Percentiles rank a stretch among this genome's conserved stretches.
Conservation (phyloP, 2,797 vertebrate genomes). For the Acanthornis magna region DNA sequence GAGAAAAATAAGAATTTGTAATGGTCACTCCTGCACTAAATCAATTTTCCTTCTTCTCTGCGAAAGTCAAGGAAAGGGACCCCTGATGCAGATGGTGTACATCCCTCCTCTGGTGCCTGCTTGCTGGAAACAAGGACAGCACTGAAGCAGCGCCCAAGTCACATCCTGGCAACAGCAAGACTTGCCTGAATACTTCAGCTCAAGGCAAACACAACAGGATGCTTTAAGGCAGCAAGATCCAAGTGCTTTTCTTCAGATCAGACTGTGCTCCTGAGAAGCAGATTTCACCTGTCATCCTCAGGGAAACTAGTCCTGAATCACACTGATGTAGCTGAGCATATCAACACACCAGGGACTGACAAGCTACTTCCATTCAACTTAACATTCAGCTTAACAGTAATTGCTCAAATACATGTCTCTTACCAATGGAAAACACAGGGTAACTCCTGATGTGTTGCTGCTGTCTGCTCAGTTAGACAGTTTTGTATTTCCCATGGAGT, state of each 20-base stretch:
- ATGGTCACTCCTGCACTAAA: not conserved
- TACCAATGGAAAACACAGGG: not conserved
- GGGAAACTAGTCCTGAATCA: not conserved
- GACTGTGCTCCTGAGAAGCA: not conserved
- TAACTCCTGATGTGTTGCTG: not conserved
- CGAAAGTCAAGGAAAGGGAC: not conserved
- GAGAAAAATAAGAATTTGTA: not conserved
- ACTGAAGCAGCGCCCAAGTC: not conserved
- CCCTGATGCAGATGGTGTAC: rapidly evolving
- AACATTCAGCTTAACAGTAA: not conserved
- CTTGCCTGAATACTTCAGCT: not conserved
- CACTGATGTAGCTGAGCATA: rapidly evolving
- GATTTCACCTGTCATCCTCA: not conserved
- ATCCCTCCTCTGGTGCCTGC: not conserved
- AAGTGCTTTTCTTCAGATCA: not conserved
- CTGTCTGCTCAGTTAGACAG: not conserved
- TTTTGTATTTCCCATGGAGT: not conserved
- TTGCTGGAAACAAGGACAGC: not conserved
- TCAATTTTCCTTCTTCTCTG: not conserved
- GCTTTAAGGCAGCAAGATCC: not conserved
- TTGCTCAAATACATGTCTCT: not conserved
- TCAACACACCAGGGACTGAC: not conserved
- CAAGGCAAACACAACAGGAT: not conserved
- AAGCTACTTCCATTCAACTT: not conserved
- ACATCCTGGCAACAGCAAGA: not conserved